Percentiles rank a stretch among this genome's conserved stretches.
These are phyloP conservation scores for Scolopax bukidnonensis DNA, from an alignment of 2,797 vertebrate genomes.

Conservation along the genomic window DNA sequence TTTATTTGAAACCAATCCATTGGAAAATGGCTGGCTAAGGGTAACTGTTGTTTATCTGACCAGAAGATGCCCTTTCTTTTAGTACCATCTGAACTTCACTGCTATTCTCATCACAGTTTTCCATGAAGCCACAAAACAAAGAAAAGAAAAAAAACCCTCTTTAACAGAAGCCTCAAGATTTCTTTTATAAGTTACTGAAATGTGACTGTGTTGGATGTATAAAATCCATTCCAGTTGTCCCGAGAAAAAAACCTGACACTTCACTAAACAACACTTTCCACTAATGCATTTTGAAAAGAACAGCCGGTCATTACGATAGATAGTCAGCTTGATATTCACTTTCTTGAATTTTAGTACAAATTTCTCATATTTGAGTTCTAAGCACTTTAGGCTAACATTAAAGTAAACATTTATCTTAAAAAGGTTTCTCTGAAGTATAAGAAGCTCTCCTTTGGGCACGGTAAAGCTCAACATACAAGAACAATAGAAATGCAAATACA, in stretches of 20 bases:
- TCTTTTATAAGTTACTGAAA: not conserved
- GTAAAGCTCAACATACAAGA: slow-evolving; percentile 33
- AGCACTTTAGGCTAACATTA: slow-evolving; percentile 15
- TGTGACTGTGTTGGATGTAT: not conserved
- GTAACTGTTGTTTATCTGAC: slow-evolving; percentile 19
- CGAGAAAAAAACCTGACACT: not conserved
- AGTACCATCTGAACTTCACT: slow-evolving; percentile 2
- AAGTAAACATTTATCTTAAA: slow-evolving; percentile 9
- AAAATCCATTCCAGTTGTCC: not conserved
- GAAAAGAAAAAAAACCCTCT: not conserved
- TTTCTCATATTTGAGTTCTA: slow-evolving; percentile 2
- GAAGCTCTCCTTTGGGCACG: slow-evolving; percentile 29
- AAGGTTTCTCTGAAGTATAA: slow-evolving; percentile 47
- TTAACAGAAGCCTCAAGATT: not conserved
- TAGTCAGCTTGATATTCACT: not conserved
- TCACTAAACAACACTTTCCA: not conserved
- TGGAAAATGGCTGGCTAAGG: not conserved
- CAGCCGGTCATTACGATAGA: not conserved
- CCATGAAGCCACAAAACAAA: not conserved
- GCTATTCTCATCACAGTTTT: slow-evolving; percentile 24
- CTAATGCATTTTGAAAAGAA: not conserved
- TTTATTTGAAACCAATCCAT: not conserved
- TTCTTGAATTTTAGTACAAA: not conserved
- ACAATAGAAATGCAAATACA: slow-evolving; percentile 66
- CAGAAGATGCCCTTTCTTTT: slow-evolving; percentile 37